Base-by-base conservation (phyloP, 2,797 vertebrate species). In the Remorina albescens region DNA sequence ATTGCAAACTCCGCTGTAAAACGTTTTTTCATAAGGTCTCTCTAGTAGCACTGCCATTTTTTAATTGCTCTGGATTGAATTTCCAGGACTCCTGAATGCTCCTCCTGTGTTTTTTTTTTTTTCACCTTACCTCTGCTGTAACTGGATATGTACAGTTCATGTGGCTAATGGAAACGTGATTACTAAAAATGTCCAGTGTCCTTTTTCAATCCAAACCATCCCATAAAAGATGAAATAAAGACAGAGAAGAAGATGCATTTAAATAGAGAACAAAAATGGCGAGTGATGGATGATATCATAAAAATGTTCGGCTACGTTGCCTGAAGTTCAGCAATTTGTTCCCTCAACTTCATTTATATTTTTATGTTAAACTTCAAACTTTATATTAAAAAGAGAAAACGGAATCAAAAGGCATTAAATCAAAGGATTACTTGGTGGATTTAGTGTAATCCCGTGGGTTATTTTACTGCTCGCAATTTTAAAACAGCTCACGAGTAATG, bases 361-460 rank as follows among this genome's bases (percentile, higher is more conserved):
- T 80, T 67, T 60, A 56, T 81, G 72, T 80, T 73, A 68, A 80
- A 80, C 81, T 68, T 81, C 60, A 63, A 81, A 90, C 55, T 84
- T 80, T 68, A 83, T 84, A 84, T 77, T 80, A 80, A 84, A 90
- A 85, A 80, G 83, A 87, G 76, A 74, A 81, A 88, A 77, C 78
- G 73, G 74, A 89, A 89, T 86, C 80, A 84, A 81, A 89, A 86
- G 81, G 80, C 67, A 89, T 91, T 83, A 87, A 91, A 90, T 86
- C 78, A 76, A 67, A 78, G 82, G 88, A 89, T 91, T 87, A 90
- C 74, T 86, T 71, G 57, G 65, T 25, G 59, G 90, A 86, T 90
- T 89, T 79, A 78, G 58, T 65, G 49, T 83, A 86, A 89, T 88
- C 87, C 83, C 58, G 0, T 26, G 76, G 80, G 80, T 85, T 87